Evolutionary conservation across 1,140 invertebrate genomes (phyloP), one percentile per base, ranked within the genome.

Genomic region (Condylostylus longicornis): DNA sequence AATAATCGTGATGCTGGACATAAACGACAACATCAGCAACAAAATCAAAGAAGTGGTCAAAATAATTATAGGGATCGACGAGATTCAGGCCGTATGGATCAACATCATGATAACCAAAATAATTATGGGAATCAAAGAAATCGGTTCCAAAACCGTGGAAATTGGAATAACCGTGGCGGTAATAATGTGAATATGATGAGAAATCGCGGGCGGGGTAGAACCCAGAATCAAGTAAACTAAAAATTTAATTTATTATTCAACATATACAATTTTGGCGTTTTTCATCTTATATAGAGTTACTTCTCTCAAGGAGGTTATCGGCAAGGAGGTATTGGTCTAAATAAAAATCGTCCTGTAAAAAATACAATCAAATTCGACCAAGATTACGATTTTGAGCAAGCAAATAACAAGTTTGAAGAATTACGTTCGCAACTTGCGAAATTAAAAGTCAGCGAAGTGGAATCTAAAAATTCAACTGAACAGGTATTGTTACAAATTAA

Each of bases 361-460:
- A 79, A 79, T 46, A 79, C 75, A 4, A 69, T 93, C 28, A 93
- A 91, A 54, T 97, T 96, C 62, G 89, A 96, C 39, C 82, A 78
- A 35, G 91, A 96, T 48, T 98, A 89, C 61, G 93, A 98, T 65
- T 98, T 98, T 65, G 94, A 98, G 58, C 82, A 90, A 59, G 88
- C 91, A 7, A 96, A 98, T 65, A 88, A 82, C 20, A 78, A 95
- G 59, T 97, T 97, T 65, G 83, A 94, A 53, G 88, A 95, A 62
- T 65, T 97, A 12, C 79, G 84, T 47, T 76, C 68, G 41, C 80
- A 93, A 58, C 66, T 95, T 25, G 74, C 77, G 18, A 88, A 87
- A 64, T 71, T 80, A 12, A 89, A 87, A 62, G 75, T 90, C 44
- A 70, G 75, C 45, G 71, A 68, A 38, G n/a, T n/a, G n/a, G 70